Evolutionary conservation across 2,888 invertebrate species (phyloP).

Genomic region (Yponomeuta evonymella): DNA sequence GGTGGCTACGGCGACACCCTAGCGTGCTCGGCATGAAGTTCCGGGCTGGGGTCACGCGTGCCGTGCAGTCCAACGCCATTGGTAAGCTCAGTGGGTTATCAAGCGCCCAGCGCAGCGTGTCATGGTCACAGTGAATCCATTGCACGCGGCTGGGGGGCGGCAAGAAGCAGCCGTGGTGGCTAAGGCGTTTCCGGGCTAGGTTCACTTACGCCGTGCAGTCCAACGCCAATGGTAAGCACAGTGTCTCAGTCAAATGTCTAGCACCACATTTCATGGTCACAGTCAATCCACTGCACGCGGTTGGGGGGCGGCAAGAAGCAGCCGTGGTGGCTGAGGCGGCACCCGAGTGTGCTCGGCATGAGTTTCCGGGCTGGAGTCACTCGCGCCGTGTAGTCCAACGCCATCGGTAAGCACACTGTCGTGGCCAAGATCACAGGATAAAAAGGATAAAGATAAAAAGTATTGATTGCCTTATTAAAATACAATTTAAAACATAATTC

Average conservation of each 20-base stretch:
- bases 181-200: constrained; percentile 91
- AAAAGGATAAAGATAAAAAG: too few relatives aligned
- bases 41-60: constrained; percentile 89
- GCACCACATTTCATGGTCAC: too few relatives aligned
- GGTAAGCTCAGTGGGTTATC: not conserved
- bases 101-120: too few relatives aligned
- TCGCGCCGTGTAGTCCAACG: constrained; percentile 95
- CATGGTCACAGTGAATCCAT: constrained; percentile 79
- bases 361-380: constrained; percentile 90
- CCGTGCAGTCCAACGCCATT: constrained; percentile 95
- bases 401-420: constrained; percentile 90
- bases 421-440: not conserved
- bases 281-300: constrained; percentile 93
- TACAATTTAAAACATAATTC: too few relatives aligned
- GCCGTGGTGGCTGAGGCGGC: constrained; percentile 90
- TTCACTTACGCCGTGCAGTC: constrained; percentile 94
- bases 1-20: constrained; percentile 98
- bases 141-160: constrained; percentile 98
- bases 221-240: constrained; percentile 96
- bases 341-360: too few relatives aligned
- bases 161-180: constrained; percentile 99
- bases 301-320: constrained; percentile 98
- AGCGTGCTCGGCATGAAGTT: constrained; percentile 86
- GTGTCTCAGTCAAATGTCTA: not conserved
- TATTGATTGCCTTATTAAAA: too few relatives aligned